Percentiles rank a stretch among this genome's conserved stretches.
Conservation (phyloP, 2,113 vertebrate species). For the Coregonus clupeaformis region DNA sequence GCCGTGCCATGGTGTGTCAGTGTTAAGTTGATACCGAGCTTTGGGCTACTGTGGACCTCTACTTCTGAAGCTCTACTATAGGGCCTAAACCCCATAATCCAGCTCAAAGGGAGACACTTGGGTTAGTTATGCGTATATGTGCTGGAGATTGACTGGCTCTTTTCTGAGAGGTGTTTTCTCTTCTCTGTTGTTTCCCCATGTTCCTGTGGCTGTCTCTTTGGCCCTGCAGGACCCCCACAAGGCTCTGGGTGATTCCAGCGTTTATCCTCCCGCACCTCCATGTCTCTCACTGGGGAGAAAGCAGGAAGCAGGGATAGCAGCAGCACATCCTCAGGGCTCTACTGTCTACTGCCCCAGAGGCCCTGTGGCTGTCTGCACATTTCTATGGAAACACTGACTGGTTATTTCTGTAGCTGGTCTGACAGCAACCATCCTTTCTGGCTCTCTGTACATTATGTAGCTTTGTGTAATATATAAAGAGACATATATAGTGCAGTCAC, state of each 20-base stretch:
- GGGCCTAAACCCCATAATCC: conserved; percentile 60
- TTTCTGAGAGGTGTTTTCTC: conserved; percentile 32
- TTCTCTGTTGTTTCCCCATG: conserved; percentile 30
- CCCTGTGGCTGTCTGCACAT: not conserved
- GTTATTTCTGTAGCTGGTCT: no score
- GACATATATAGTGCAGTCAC: not conserved
- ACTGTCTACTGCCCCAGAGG: conserved; percentile 33
- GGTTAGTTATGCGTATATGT: conserved; percentile 42
- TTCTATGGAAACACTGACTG: no score
- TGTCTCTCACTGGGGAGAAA: conserved; percentile 31
- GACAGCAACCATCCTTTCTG: no score
- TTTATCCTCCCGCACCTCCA: conserved; percentile 43
- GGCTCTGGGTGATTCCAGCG: conserved; percentile 43
- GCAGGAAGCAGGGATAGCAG: not conserved
- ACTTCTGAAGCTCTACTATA: conserved; percentile 47
- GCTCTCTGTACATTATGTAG: no score
- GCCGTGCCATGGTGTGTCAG: conserved; percentile 47
- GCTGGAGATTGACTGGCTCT: conserved; percentile 48
- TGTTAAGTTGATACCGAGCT: conserved; percentile 63
- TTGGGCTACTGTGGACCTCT: conserved; percentile 41
- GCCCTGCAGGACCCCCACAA: conserved; percentile 33
- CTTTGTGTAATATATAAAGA: no score
- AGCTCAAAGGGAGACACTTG: conserved; percentile 33
- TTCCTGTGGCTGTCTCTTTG: conserved; percentile 25
- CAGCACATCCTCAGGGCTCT: conserved; percentile 17